Base-by-base conservation (phyloP, 2,888 invertebrate species). In the Cartodere bifasciata region DNA sequence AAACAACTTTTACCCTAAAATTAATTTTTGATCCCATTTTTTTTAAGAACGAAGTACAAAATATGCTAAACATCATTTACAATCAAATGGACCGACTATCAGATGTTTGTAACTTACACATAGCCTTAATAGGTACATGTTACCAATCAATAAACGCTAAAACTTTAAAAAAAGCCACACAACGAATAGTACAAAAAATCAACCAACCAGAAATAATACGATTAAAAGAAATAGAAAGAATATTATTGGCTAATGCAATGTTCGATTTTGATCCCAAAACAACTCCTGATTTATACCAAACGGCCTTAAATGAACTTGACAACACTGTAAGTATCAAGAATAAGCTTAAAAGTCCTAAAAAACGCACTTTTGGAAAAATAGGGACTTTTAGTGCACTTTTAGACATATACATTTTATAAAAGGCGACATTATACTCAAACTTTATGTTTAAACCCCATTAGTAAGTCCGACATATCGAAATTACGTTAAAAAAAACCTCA, bases 151-250 rank as follows among this genome's bases (percentile, higher is more conserved):
- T 62, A 31, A 62, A 74, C 35, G 51, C 62, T 37, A 42, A 51
- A 23, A 45, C 65, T 2, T 43, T 72, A 6, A 52, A 63, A 26
- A 46, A 60, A 17, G 66, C 79, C 28, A 58, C 74, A 1, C 46
- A 69, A 25, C 64, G 64, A 36, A 63, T n/a, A n/a, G n/a, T n/a
- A n/a, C n/a, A n/a, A n/a, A n/a, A n/a, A n/a, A n/a, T n/a, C 9
- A 21, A 21, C 13, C 3, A 21, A 13, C 13, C 12, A 12, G 5
- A 10, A 3, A 21, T 29, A 17, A 23, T 2, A 7, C 67, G 83
- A 37, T 27, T 83, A 1, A 86, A 86, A 57, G 85, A 86, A 49
- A 58, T 85, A 16, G 85, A 85, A 56, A 67, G 83, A 43, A 55
- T 83, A 5, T 56, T 72, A 3, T 63, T 77, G 36, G 65, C 67